Base-by-base conservation (phyloP, 2,113 vertebrate genomes). In the Grus americana region DNA sequence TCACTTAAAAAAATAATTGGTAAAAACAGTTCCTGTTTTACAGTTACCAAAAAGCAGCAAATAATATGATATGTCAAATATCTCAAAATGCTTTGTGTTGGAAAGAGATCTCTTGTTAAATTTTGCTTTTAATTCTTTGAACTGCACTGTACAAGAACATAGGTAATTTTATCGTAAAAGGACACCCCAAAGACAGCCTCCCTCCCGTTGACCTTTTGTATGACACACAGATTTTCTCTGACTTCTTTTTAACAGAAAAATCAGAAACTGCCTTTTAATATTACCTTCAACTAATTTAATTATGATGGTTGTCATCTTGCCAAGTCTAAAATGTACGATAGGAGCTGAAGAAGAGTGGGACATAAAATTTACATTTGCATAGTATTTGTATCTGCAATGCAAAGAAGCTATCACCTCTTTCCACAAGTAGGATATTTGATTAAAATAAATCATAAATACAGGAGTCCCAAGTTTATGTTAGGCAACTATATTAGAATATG, bases 401-500 rank as follows among this genome's bases (percentile, higher is more conserved):
- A 50, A 68, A 90, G 84, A 92, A 91, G 83, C 86, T 80, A 57
- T 91, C 61, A 16, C 73, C 58, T 93, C 86, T 95, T 95, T 89
- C 73, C 81, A 89, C 80, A 73, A 82, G 92, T 19, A 94, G 80
- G 80, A 59, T 79, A 58, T 93, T 86, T 87, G 86, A 84, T 91
- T 93, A 81, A 93, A 96, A 94, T 92, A 82, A 96, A 89, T 95
- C 88, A 93, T 42, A 87, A 93, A 61, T 79, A 6, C 81, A 82
- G 55, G 86, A 91, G 78, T 89, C 70, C 89, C 92, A 82, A 42
- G 89, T 87, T 96, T 90, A 27, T 95, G 86, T 93, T 61, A 91
- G 91, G n/a, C 88, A 92, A 32, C 86, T 91, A 36, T 79, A 55
- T 80, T 91, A 74, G 92, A 96, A 92, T 88, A 54, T 70, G 95